Base-by-base conservation (phyloP, 2,797 vertebrate species). In the Tauraco hartlaubi region DNA sequence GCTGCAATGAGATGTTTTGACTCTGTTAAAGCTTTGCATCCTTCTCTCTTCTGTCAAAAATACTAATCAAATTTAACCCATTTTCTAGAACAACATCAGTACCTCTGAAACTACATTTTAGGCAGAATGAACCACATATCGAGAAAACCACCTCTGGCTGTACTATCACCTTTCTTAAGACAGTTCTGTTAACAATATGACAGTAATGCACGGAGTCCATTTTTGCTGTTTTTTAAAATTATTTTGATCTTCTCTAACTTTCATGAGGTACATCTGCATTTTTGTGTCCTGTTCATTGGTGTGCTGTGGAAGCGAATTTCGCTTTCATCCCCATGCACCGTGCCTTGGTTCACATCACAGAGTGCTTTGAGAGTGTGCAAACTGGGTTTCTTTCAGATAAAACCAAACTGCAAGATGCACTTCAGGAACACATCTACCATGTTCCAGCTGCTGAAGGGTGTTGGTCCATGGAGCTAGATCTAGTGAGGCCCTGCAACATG, bases 1-100 rank as follows among this genome's bases (percentile, higher is more conserved):
- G 33, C n/a, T 82, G n/a, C 59, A 71, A 59, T 85, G 68, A 85
- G 91, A 92, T 80, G 82, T 91, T 91, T 90, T 94, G 88, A 95
- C 91, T 96, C 83, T 28, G 14, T 71, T 81, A 93, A 92, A 35
- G 37, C 33, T 73, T 67, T 64, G 33, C 41, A 85, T 74, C 67
- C 56, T 90, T 41, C 76, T 80, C 61, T 74, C 33, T 83, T 88
- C 92, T 83, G 39, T 81, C 88, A 92, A 88, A 90, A 83, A 56
- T 52, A 88, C 15, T 67, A 55, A 93, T 80, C 84, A 90, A 77
- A 92, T 61, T 62, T 85, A 83, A 94, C 29, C 31, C 28, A 22
- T 78, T 74, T 63, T 71, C 88, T 61, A 77, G 76, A 96, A 80
- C 52, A 71, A 55, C 55, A 83, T 75, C 49, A 61, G 41, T 72